Conservation (phyloP, 2,888 invertebrate genomes). For the Habrosyne pyritoides region DNA sequence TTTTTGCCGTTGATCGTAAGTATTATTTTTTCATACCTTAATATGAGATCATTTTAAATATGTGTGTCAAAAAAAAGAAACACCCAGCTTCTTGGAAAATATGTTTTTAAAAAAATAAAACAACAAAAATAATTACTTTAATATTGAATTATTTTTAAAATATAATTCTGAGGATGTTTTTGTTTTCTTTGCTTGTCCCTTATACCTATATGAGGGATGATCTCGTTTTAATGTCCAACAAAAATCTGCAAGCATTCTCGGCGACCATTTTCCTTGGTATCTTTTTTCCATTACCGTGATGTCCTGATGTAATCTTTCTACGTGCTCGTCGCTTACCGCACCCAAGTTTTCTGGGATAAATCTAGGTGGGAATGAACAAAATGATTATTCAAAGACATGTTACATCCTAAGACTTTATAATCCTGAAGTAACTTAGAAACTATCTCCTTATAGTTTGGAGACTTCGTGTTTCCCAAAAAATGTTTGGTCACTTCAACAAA, state of each 20-base stretch:
- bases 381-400: neutral
- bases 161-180: neutral
- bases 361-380: too few relatives aligned
- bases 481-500: neutral
- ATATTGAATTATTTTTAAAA: too few relatives aligned
- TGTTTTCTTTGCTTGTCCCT: neutral
- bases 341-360: too few relatives aligned
- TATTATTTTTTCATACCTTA: too few relatives aligned
- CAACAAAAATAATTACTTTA: too few relatives aligned
- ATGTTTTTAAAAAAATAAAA: too few relatives aligned
- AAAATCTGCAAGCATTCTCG: conserved; percentile 4
- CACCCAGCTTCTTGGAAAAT: too few relatives aligned
- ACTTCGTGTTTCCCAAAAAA: neutral
- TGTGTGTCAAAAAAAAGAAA: too few relatives aligned
- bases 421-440: neutral
- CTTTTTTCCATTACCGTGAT: neutral
- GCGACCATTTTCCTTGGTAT: conserved; percentile 5
- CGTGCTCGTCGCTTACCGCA: too few relatives aligned
- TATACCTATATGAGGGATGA: neutral
- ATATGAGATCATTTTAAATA: too few relatives aligned
- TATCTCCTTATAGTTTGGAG: neutral
- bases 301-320: too few relatives aligned
- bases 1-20: too few relatives aligned
- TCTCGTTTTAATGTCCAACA: conserved; percentile 6
- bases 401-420: neutral